Conservation (phyloP, 35 echinoderm and acorn worm genomes). For the Lytechinus pictus region DNA sequence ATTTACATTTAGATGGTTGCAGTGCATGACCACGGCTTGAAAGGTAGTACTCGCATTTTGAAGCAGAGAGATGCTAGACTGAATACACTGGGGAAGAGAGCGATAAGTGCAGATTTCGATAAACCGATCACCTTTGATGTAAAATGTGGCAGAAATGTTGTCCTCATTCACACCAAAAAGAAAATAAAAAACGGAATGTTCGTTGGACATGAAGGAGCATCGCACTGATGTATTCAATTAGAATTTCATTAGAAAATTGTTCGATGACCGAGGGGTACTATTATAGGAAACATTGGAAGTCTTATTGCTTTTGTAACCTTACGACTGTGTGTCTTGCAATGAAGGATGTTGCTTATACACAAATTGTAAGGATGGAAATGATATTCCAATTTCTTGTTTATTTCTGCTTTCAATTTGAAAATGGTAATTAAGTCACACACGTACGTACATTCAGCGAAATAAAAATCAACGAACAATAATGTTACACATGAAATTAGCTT, state of each 20-base stretch:
- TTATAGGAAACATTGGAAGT: background rate
- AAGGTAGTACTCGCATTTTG: background rate
- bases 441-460: no score
- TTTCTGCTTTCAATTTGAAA: no score
- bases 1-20: constrained; percentile 5
- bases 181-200: background rate
- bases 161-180: background rate
- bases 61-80: background rate
- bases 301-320: no score
- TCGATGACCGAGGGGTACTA: background rate
- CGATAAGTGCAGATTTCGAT: background rate
- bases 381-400: no score
- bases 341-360: no score
- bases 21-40: background rate
- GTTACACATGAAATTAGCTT: no score
- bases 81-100: background rate
- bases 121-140: background rate
- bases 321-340: no score
- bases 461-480: no score
- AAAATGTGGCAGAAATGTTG: background rate
- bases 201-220: background rate
- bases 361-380: no score
- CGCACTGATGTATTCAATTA: background rate
- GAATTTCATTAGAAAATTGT: background rate
- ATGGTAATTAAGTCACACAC: no score